Evolutionary conservation across 2,113 vertebrate species (phyloP), one percentile per base, ranked within the genome.

Genomic region (Zosterops lateralis): DNA sequence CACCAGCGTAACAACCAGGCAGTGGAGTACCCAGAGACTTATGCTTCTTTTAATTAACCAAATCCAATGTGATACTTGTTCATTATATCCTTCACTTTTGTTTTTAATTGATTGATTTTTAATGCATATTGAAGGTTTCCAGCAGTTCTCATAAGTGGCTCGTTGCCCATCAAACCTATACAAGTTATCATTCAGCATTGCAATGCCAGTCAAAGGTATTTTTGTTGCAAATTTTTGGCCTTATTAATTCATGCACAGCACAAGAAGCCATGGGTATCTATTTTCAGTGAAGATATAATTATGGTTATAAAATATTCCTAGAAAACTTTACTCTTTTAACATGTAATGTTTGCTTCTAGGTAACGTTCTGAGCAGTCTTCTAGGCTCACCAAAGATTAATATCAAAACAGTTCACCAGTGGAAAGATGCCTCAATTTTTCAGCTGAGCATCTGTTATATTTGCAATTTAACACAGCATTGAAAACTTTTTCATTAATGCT

Each of bases 1-100:
- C 31, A 9, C 56, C 3, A 4, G 32, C 3, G 1, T 40, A 78
- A 50, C 0, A 1, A 29, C 36, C 58, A 67, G 26, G 20, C n/a
- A 66, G 34, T 3, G 16, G 34, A 89, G 16, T 14, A 67, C 31
- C 51, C 50, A 6, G 3, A 75, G 36, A 81, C 32, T 82, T n/a
- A 47, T 12, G 1, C 9, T 38, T 54, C 38, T 71, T 90, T 68
- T 31, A 74, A 84, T 54, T 78, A 66, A 45, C 8, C 26, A 78
- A 25, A 74, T 26, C 28, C 22, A 89, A 74, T 10, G 12, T 28
- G 73, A 56, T 44, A 14, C 11, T 74, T 75, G 31, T n/a, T 67
- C 28, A 26, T 34, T 53, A 26, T 6, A 92, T 67, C 17, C 36
- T 64, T 75, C 28, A 67, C 18, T 13, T 75, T 83, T 60, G 15